Evolutionary conservation across 2,113 vertebrate genomes (phyloP).

Genomic region (Gymnorhina tibicen): DNA sequence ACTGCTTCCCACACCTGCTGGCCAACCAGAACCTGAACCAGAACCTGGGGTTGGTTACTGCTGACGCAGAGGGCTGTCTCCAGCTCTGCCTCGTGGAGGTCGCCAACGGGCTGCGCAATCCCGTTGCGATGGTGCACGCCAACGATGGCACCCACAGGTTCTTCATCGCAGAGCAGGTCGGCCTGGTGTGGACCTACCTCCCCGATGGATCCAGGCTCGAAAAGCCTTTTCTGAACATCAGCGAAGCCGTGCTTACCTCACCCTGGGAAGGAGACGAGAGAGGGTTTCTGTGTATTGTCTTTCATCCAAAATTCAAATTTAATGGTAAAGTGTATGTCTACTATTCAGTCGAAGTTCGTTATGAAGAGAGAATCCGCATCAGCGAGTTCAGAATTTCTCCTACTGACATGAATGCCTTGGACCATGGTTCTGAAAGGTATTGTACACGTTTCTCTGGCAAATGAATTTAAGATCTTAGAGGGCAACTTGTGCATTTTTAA

Average conservation of each 20-base stretch:
- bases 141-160: conserved; percentile 89
- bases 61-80: conserved; percentile 82
- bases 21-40: conserved; percentile 76
- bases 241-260: conserved; percentile 85
- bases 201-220: conserved; percentile 79
- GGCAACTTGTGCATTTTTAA: not conserved
- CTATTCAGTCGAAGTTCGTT: conserved; percentile 85
- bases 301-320: conserved; percentile 87
- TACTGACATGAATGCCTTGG: conserved; percentile 84
- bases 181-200: conserved; percentile 92
- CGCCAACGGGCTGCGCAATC: conserved; percentile 87
- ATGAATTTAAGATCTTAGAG: not conserved
- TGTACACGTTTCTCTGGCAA: not conserved
- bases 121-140: conserved; percentile 91
- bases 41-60: conserved; percentile 82
- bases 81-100: conserved; percentile 91
- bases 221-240: conserved; percentile 90
- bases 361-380: conserved; percentile 89
- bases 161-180: conserved; percentile 93
- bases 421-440: conserved; percentile 93
- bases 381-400: conserved; percentile 90
- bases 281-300: conserved; percentile 89
- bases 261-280: conserved; percentile 96
- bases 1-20: conserved; percentile 90
- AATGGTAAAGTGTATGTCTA: conserved; percentile 91